Evolutionary conservation across 2,797 vertebrate species (phyloP), one percentile per base, ranked within the genome.

Genomic region (Propithecus deckenii): DNA sequence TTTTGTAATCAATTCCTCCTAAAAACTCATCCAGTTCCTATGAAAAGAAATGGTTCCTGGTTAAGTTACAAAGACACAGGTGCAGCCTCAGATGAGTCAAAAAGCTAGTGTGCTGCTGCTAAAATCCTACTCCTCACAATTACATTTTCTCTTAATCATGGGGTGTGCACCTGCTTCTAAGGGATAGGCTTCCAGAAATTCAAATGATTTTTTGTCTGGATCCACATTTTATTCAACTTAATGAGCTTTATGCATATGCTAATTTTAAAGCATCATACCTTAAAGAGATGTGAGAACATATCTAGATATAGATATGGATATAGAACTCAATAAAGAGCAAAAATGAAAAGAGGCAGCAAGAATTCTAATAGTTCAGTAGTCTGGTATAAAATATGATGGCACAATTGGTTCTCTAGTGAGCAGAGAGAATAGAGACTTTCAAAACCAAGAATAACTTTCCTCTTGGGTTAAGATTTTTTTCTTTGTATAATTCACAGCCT

Each of bases 401-500:
- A 89, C 55, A 57, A 52, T 84, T 92, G 30, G 71, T 86, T 86
- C 72, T 90, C 55, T 15, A 32, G 14, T 32, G 71, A 90, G 83
- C 38, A 91, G 63, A 74, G 67, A 95, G 46, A 96, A 96, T 25
- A 92, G 67, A 96, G 89, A 96, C 10, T 18, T 96, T 93, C 52
- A 90, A 91, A 97, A 61, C 12, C 69, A 76, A 94, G 74, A 97
- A 91, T 80, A 91, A 65, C n/a, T 96, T 93, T 95, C 63, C 86
- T 97, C 84, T 65, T 91, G 38, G 93, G 89, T 87, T 96, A 86
- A 83, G 84, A 55, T 46, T 85, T 92, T 94, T 97, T 97, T 87
- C 46, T 88, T 96, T 25, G 30, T 32, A 32, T 41, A 96, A 97
- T 23, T 20, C 48, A 89, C 23, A 88, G 35, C 38, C 28, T 97